Conservation (phyloP, 2,113 vertebrate genomes). For the Oreamnos americanus region DNA sequence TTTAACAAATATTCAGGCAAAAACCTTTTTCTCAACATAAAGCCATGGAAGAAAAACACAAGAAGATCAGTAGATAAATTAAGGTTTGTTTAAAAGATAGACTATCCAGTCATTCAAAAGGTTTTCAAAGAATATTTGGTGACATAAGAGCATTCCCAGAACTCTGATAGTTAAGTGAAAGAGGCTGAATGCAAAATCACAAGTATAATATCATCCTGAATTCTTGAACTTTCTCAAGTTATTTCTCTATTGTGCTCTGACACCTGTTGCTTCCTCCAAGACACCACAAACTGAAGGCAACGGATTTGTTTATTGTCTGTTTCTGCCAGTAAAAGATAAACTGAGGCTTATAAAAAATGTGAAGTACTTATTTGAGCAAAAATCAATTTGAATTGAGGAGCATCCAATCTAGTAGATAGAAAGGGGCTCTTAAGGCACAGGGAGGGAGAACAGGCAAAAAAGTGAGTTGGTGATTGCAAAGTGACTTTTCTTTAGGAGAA, state of each 20-base stretch:
- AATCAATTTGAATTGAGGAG: not conserved
- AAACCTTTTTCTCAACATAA: not conserved
- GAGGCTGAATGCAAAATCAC: not conserved
- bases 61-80: not conserved
- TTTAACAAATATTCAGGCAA: not conserved
- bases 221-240: not conserved
- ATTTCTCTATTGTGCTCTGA: not conserved
- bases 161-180: not conserved
- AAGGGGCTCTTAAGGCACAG: not conserved
- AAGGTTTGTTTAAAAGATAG: not conserved
- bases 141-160: not conserved
- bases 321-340: constrained; percentile 13
- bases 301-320: not conserved
- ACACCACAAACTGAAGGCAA: not conserved
- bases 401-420: not conserved
- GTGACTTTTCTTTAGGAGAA: not conserved
- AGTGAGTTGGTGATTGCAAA: not conserved
- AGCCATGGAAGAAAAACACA: not conserved
- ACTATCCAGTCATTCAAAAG: not conserved
- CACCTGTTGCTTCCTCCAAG: not conserved
- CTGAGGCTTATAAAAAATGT: not conserved
- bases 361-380: not conserved
- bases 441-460: not conserved
- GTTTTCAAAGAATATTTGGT: not conserved
- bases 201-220: not conserved